phyloP scores from a whole-genome alignment of 2,888 invertebrate genomes.

The Catotricha subobsoleta region DNA sequence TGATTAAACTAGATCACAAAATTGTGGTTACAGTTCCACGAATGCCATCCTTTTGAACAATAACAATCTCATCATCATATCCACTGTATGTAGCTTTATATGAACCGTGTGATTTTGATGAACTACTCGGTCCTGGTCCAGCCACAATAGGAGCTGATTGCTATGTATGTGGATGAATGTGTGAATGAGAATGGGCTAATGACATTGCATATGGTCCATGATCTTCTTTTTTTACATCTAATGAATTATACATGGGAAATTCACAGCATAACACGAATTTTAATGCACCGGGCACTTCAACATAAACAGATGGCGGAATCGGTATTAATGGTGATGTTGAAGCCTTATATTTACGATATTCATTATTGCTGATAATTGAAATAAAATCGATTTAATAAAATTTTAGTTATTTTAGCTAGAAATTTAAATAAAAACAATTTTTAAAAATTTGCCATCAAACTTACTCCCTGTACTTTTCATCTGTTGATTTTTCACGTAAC shows the following conservation, averaged over 20 bases:
- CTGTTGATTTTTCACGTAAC: constrained; percentile 66
- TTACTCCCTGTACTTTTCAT: constrained; percentile 75
- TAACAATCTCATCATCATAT: neutral
- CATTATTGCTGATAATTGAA: constrained; percentile 44
- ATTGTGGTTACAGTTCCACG: constrained; percentile 3
- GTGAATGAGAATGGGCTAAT: constrained; percentile 28
- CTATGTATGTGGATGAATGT: constrained; percentile 24
- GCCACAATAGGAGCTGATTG: constrained; percentile 26
- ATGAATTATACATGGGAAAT: constrained; percentile 65
- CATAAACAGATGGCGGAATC: constrained; percentile 70
- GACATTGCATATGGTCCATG: constrained; percentile 27
- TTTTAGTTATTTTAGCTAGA: neutral
- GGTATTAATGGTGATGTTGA: constrained; percentile 81
- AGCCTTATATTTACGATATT: constrained; percentile 73
- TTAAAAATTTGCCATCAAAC: constrained; percentile 18
- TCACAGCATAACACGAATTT: constrained; percentile 78
- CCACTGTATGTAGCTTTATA: constrained; percentile 1
- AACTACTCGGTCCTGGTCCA: constrained; percentile 15
- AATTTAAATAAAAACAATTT: constrained; percentile 4
- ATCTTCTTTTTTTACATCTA: constrained; percentile 34
- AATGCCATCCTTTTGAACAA: neutral
- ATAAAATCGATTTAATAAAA: neutral
- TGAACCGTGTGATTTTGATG: neutral
- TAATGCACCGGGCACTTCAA: constrained; percentile 65
- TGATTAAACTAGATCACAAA: too few species aligned